These are phyloP conservation scores for Cotesia congregata DNA, from an alignment of 2,888 invertebrate species.

Conservation along the genomic window DNA sequence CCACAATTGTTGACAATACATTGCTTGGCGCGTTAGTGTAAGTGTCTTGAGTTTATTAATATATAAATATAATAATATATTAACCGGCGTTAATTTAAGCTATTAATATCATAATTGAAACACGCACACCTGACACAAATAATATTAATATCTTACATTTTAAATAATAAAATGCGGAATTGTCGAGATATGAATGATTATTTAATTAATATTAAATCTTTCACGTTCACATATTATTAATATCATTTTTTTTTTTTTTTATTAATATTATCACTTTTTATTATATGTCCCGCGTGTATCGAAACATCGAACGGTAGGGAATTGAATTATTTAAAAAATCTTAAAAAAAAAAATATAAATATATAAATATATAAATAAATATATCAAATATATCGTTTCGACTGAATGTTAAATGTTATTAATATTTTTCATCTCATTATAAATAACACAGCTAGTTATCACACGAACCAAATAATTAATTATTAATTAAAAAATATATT, in stretches of 20 bases:
- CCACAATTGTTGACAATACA: constrained; percentile 68
- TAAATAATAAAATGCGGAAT: constrained; percentile 13
- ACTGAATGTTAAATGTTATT: constrained; percentile 1
- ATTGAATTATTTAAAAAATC: neutral
- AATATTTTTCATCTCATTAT: neutral
- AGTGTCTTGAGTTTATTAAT: constrained; percentile 56
- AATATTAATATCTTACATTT: constrained; percentile 15
- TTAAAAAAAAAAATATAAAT: neutral
- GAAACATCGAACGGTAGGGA: constrained; percentile 14
- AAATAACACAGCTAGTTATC: neutral
- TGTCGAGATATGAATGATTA: constrained; percentile 7
- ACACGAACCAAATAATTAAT: neutral
- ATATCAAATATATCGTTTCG: neutral
- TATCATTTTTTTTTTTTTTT: neutral
- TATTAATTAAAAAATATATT: neutral
- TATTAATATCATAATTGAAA: constrained; percentile 29
- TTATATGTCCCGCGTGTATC: neutral
- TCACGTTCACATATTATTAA: neutral
- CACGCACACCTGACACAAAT: constrained; percentile 38
- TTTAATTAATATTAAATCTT: neutral
- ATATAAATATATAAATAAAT: neutral
- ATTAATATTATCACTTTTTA: neutral
- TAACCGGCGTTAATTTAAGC: constrained; percentile 9
- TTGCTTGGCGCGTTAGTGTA: constrained; percentile 58
- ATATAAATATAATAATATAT: constrained; percentile 25